A percentile compares a stretch with the other conserved stretches of the same genome.
phyloP scores from a whole-genome alignment of 2,797 vertebrate species.

The Micrastur ruficollis region DNA sequence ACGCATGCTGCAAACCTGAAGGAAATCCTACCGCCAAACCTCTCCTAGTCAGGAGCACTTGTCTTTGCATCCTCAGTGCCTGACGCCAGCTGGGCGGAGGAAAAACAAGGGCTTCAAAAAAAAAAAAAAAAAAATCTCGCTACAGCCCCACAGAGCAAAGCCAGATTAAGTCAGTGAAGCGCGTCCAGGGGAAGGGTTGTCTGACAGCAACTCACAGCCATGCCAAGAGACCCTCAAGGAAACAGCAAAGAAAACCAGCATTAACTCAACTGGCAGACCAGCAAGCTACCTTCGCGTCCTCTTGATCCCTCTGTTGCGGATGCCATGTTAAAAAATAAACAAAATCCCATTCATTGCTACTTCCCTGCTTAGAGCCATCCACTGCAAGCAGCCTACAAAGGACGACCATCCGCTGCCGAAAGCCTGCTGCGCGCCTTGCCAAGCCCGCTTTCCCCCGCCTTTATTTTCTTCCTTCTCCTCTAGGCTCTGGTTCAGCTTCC shows the following conservation, averaged over 20 bases:
- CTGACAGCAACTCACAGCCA: not conserved
- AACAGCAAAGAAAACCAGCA: not conserved
- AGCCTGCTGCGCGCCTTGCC: not conserved
- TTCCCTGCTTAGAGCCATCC: not conserved
- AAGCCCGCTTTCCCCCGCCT: not conserved
- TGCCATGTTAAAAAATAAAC: conserved; percentile 38
- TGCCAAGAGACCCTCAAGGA: not conserved
- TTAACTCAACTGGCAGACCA: not conserved
- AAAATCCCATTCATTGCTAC: not conserved
- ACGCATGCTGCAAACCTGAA: not conserved
- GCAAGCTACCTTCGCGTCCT: not conserved
- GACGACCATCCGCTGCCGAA: not conserved
- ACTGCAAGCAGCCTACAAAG: not conserved
- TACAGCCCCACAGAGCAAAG: not conserved
- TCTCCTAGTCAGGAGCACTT: not conserved
- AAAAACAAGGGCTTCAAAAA: not conserved
- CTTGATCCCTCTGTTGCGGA: not conserved
- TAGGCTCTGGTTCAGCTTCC: not conserved
- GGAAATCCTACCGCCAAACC: conserved; percentile 2
- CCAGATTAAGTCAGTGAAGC: not conserved
- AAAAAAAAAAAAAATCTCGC: not conserved
- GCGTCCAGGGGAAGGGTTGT: not conserved
- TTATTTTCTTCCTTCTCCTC: not conserved
- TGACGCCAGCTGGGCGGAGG: not conserved
- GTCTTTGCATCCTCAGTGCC: not conserved